Conservation (phyloP, 2,797 vertebrate species). For the Molossus alvarezi region DNA sequence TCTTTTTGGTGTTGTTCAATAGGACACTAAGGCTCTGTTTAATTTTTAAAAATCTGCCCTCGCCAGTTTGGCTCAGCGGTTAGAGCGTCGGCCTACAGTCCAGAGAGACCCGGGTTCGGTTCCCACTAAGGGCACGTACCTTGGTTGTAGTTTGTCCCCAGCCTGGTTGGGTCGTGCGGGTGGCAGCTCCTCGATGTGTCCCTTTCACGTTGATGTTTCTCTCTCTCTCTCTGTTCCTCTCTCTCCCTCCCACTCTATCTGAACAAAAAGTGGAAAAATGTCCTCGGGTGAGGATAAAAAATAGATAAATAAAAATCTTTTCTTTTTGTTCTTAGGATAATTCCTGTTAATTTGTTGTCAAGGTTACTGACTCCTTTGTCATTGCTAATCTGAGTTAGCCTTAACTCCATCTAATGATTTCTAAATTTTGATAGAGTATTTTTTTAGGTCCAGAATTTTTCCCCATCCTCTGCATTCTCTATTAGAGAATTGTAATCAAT, state of each 20-base stretch:
- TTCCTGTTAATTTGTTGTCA: not conserved
- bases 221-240: too few relatives aligned
- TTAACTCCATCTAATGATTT: not conserved
- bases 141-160: too few relatives aligned
- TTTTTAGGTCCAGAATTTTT: constrained; percentile 52
- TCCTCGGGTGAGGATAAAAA: too few relatives aligned
- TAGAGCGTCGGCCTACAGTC: too few relatives aligned
- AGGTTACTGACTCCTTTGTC: not conserved
- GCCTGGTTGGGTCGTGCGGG: too few relatives aligned
- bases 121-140: too few relatives aligned
- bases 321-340: not conserved
- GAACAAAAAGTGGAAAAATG: too few relatives aligned
- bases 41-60: not conserved
- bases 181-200: too few relatives aligned
- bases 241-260: too few relatives aligned
- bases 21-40: not conserved
- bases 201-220: too few relatives aligned
- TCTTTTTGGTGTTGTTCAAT: not conserved
- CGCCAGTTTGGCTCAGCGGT: too few relatives aligned
- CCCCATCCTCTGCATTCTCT: not conserved
- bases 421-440: not conserved
- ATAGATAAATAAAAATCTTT: not conserved
- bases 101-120: too few relatives aligned
- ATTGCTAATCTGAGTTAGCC: not conserved
- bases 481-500: not conserved